Base-by-base conservation (phyloP, 2,888 invertebrate genomes). In the Germaria angustata region DNA sequence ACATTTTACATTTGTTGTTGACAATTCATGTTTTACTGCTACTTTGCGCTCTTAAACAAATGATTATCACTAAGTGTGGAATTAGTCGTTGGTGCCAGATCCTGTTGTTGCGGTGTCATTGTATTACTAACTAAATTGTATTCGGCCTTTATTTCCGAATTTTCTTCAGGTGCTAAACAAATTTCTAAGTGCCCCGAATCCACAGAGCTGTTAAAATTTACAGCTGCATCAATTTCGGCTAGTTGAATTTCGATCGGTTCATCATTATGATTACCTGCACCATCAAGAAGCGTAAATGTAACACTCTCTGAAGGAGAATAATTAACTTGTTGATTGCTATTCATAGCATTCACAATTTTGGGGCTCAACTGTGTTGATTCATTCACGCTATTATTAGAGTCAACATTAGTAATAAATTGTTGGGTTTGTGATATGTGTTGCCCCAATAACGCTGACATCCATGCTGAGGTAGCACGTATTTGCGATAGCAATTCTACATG, bases 151-250 rank as follows among this genome's bases (percentile, higher is more conserved):
- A 84, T 69, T 41, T 85, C 77, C 4, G 49, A 34, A 68, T 75
- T 57, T 8, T 79, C 75, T 4, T 88, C 87, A 3, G 85, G 84
- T 11, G 83, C 73, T 15, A 90, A 44, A 53, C 87, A 89, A 15
- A 90, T 89, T 77, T 90, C 88, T 17, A 89, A 77, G 7, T 89
- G 88, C 28, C 85, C 85, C 0, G 89, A 90, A 73, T 89, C 89
- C 0, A 85, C 84, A 0, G 90, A 89, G 13, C 80, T 86, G 84
- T 87, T 88, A 24, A 88, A 71, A 75, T 88, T 88, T 0, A 86
- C 3, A 5, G 86, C 85, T 59, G 86, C 88, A 34, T 86, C n/a
- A n/a, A n/a, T n/a, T n/a, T n/a, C 87, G 4, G 28, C 3, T 28
- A 28, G 59, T 17, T 89, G 87, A 24, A 90, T 88, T 65, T 88